Evolutionary conservation across 2,797 vertebrate species (phyloP).

Genomic region (Enteromius trimaculatus): DNA sequence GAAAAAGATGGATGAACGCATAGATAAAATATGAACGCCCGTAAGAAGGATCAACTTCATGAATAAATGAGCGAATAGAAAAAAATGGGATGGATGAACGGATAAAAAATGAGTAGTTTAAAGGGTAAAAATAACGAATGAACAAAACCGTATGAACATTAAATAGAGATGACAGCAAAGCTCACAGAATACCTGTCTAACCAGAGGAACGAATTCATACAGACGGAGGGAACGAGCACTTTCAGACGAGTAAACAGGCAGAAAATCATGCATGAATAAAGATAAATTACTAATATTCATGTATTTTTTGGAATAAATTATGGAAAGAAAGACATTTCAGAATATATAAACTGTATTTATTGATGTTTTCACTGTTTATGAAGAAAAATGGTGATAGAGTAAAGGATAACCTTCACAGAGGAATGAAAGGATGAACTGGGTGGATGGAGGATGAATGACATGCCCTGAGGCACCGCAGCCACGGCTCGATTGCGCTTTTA

Average conservation of each 20-base stretch:
- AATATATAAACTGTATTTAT: not conserved
- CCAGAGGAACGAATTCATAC: not conserved
- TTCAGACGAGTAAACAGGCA: not conserved
- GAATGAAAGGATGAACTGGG: conserved; percentile 22
- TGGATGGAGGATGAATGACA: conserved; percentile 33
- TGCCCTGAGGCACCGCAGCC: conserved; percentile 24
- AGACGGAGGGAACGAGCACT: too few relatives aligned
- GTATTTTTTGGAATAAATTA: not conserved
- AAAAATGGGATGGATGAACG: not conserved
- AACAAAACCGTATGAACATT: conserved; percentile 11
- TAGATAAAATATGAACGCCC: not conserved
- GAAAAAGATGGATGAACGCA: not conserved
- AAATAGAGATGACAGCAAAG: conserved; percentile 22
- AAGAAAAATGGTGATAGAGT: not conserved
- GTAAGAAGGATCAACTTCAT: not conserved
- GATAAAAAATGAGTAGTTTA: not conserved
- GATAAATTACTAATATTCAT: not conserved
- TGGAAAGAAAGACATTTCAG: not conserved
- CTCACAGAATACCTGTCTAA: not conserved
- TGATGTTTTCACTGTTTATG: not conserved
- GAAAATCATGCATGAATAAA: not conserved
- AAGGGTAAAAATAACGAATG: not conserved
- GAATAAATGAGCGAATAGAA: not conserved
- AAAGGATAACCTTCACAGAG: conserved; percentile 16
- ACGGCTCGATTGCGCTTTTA: conserved; percentile 24